Conservation (phyloP, 2,797 vertebrate species). For the Neopelma chrysocephalum region DNA sequence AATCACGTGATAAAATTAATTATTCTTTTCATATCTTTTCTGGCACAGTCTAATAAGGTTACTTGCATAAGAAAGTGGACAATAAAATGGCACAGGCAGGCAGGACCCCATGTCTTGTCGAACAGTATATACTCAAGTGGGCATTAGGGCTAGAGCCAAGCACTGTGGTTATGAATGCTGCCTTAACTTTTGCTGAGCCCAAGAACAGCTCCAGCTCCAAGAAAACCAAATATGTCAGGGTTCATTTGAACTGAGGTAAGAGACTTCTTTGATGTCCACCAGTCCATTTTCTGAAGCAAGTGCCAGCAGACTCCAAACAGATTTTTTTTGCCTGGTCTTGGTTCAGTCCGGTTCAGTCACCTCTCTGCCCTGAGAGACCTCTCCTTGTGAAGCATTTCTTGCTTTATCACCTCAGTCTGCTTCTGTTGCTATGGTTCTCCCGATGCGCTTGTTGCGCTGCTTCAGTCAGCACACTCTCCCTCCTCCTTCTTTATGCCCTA, state of each 20-base stretch:
- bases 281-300: not conserved
- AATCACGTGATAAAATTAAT: not conserved
- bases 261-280: not conserved
- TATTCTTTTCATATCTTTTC: not conserved
- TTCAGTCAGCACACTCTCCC: fast-evolving
- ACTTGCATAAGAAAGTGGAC: not conserved
- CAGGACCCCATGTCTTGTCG: not conserved
- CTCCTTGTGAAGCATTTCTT: not conserved
- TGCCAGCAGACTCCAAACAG: not conserved
- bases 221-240: not conserved
- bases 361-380: not conserved
- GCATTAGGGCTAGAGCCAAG: not conserved
- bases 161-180: not conserved
- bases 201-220: not conserved
- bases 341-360: not conserved
- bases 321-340: not conserved
- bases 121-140: not conserved
- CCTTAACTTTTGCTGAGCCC: not conserved
- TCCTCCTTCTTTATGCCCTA: not conserved
- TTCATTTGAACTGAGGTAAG: not conserved
- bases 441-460: fast-evolving
- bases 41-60: not conserved
- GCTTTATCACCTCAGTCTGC: not conserved
- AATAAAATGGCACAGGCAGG: not conserved
- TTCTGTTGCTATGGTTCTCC: not conserved